Percentiles rank a stretch among this genome's conserved stretches.
Evolutionary conservation across 2,888 invertebrate species (phyloP).

Genomic region (Drosophila fungiperda): DNA sequence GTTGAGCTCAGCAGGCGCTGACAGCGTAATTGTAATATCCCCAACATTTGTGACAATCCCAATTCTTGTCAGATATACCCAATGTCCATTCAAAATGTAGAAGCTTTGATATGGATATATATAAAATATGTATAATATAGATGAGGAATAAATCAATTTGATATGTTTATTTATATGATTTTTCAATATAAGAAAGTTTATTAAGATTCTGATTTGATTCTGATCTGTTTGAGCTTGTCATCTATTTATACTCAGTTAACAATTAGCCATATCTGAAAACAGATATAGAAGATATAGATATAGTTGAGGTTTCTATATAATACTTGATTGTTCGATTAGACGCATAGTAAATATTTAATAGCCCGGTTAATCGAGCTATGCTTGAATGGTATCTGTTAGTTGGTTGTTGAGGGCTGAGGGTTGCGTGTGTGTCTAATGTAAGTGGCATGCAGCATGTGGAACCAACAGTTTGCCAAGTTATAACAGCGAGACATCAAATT

Average conservation of each 20-base stretch:
- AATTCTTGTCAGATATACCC: not conserved
- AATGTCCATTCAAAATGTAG: not conserved
- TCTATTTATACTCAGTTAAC: too few relatives aligned
- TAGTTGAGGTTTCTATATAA: too few relatives aligned
- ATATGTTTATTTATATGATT: not conserved
- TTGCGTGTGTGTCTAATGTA: slow-evolving; percentile 25
- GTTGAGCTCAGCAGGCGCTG: slow-evolving; percentile 18
- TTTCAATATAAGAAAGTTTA: not conserved
- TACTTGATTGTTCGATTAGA: not conserved
- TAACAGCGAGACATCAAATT: slow-evolving; percentile 29
- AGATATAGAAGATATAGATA: not conserved
- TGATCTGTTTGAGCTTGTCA: too few relatives aligned
- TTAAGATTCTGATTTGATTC: too few relatives aligned
- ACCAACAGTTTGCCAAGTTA: slow-evolving; percentile 47
- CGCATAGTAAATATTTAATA: not conserved
- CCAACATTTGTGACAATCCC: not conserved
- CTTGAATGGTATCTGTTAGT: slow-evolving; percentile 7
- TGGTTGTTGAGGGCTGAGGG: not conserved
- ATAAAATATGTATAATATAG: not conserved
- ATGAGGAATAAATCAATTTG: not conserved
- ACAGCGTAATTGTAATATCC: slow-evolving; percentile 44
- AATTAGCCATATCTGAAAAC: too few relatives aligned
- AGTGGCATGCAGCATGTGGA: slow-evolving; percentile 47
- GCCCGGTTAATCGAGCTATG: not conserved
- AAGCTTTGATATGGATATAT: not conserved